Conservation (phyloP, 2,113 vertebrate genomes). For the Terrapene triunguis region DNA sequence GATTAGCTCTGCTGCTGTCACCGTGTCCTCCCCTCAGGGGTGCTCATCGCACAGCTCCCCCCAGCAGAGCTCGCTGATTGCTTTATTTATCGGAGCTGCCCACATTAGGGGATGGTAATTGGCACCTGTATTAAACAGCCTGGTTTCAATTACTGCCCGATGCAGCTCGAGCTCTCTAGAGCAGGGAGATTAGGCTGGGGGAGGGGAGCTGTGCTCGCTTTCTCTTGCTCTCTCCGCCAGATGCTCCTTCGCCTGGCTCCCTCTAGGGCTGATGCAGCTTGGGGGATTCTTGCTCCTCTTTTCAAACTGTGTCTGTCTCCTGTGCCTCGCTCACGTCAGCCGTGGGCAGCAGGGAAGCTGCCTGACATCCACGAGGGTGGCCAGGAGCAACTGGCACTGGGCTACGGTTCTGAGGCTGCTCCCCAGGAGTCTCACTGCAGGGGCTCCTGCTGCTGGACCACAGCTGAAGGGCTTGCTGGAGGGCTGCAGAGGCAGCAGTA, state of each 20-base stretch:
- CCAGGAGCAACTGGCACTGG: neutral
- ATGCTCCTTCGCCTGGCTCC: constrained; percentile 53
- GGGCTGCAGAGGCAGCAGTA: neutral
- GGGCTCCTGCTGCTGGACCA: neutral
- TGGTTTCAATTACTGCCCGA: constrained; percentile 54
- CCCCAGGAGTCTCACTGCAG: fast-evolving
- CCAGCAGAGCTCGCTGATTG: constrained; percentile 11
- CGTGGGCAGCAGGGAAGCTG: neutral
- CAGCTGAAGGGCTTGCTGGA: fast-evolving
- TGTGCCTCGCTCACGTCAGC: neutral
- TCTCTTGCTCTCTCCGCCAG: constrained; percentile 50
- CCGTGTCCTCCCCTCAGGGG: no score
- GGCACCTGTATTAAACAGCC: constrained; percentile 50
- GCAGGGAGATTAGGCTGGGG: constrained; percentile 10
- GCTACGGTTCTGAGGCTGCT: fast-evolving
- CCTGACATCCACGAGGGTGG: neutral
- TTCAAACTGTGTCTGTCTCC: neutral
- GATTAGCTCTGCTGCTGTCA: neutral
- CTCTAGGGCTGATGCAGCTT: constrained; percentile 20
- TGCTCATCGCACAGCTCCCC: neutral
- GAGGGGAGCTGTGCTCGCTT: constrained; percentile 10
- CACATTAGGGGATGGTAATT: constrained; percentile 44
- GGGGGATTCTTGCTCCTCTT: neutral
- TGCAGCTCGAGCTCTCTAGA: constrained; percentile 2
- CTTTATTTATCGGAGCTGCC: constrained; percentile 40